phyloP scores from a whole-genome alignment of 2,113 vertebrate species.

The Nycticryphes semicollaris region DNA sequence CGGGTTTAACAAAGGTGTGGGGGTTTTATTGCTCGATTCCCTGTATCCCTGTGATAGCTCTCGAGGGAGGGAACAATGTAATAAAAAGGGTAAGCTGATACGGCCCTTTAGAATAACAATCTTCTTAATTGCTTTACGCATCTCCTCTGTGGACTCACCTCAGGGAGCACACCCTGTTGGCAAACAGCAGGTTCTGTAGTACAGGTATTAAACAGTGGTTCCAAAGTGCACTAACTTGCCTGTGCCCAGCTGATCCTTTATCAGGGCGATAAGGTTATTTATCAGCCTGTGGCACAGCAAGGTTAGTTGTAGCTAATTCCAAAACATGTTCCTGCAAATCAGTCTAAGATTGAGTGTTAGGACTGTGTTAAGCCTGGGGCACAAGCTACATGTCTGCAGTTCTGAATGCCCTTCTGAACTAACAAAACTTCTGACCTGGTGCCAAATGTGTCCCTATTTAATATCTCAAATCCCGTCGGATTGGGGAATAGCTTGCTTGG shows the following conservation, averaged over 20 bases:
- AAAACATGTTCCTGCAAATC: not conserved
- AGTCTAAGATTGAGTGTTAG: not conserved
- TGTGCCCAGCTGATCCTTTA: not conserved
- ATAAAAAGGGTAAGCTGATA: conserved; percentile 46
- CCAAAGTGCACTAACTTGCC: conserved; percentile 35
- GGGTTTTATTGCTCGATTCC: not conserved
- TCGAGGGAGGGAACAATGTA: not conserved
- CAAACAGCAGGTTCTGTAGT: conserved; percentile 32
- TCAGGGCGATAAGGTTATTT: not conserved
- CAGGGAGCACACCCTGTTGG: conserved; percentile 35
- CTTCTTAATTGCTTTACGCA: not conserved
- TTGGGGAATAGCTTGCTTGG: not conserved
- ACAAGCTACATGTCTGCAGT: not conserved
- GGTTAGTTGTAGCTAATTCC: not conserved
- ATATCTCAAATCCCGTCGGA: not conserved
- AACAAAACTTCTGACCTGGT: not conserved
- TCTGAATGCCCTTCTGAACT: not conserved
- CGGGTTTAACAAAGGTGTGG: not conserved
- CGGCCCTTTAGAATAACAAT: not conserved
- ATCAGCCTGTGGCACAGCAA: not conserved
- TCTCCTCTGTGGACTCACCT: not conserved
- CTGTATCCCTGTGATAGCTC: not conserved
- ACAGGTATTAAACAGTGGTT: not conserved
- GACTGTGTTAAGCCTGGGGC: not conserved
- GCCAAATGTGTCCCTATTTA: not conserved